A percentile compares a stretch with the other conserved stretches of the same genome.
phyloP scores from a whole-genome alignment of 2,888 invertebrate genomes.

The Scaptodrosophila latifasciaeformis region DNA sequence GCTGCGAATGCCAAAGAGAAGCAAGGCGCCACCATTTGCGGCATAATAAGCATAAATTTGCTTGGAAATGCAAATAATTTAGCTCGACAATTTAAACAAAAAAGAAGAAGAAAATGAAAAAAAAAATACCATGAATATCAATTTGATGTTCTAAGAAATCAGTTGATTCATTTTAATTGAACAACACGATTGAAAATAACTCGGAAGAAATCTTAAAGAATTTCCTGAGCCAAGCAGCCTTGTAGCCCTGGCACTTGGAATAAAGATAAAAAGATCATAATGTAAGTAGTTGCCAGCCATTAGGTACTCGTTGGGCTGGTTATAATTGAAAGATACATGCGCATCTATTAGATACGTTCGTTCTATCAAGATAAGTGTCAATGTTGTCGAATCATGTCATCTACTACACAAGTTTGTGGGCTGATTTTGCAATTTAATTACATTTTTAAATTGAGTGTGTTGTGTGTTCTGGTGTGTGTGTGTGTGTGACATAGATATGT shows the following conservation, averaged over 20 bases:
- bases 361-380: constrained; percentile 52
- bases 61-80: background rate
- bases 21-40: background rate
- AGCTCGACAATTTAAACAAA: background rate
- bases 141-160: too few species aligned
- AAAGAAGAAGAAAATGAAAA: too few species aligned
- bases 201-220: too few species aligned
- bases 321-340: constrained; percentile 4
- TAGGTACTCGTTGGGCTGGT: constrained; percentile 43
- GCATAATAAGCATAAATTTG: background rate
- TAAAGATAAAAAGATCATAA: background rate
- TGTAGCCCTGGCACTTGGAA: too few species aligned
- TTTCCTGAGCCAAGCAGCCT: too few species aligned
- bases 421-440: constrained; percentile 49
- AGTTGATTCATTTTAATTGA: too few species aligned
- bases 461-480: constrained; percentile 12
- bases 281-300: constrained; percentile 43
- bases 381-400: constrained; percentile 66
- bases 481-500: constrained; percentile 24
- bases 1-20: too few species aligned
- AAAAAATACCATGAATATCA: too few species aligned
- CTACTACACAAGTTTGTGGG: constrained; percentile 27
- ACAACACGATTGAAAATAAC: too few species aligned
- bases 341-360: constrained; percentile 32
- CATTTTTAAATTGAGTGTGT: constrained; percentile 41